Evolutionary conservation across 2,888 invertebrate genomes (phyloP), one percentile per base, ranked within the genome.

Genomic region (Hoplodrina blanda): DNA sequence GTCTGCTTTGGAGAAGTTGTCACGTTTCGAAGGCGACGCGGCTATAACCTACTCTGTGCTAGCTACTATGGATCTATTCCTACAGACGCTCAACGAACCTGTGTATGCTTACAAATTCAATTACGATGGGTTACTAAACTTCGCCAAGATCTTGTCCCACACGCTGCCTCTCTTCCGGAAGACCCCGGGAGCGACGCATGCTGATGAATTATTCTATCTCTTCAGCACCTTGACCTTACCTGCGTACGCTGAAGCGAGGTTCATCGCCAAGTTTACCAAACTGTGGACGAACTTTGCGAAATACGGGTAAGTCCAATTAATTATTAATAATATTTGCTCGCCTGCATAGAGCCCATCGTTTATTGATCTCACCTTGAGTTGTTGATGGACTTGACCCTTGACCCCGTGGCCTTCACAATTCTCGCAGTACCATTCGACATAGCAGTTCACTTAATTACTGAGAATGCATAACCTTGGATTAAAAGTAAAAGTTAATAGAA

Each of bases 261-360:
- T 72, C 53, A 72, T 72, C n/a, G 76, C 92, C 59, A 90, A 86
- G 66, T 85, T 96, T 57, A 91, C 92, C 4, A 89, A 85, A 0
- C 79, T 95, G 82, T 96, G 95, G 95, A 93, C 94, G 0, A 95
- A 95, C 75, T 96, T 96, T 59, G 95, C 94, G 0, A 95, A 93
- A 88, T 91, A 87, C 69, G 90, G 93, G 96, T 95, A 76, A 89
- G 91, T 81, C 33, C 4, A 19, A 52, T 49, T 49, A 41, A 46
- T 53, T 59, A 44, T 69, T 76, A 62, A 46, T 44, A 44, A 44
- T 17, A 17, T 46, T 17, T 46, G 10, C 46, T 11, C 46, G 15
- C 17, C 13, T 17, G 17, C 7, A 10, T 33, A n/a, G 19, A 57
- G 5, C n/a, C 20, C 19, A 30, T 68, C 17, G 3, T 56, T 52